Percentiles rank a stretch among this genome's conserved stretches.
Conservation (phyloP, 2,797 vertebrate species). For the Tokudaia tokunoshimensis region DNA sequence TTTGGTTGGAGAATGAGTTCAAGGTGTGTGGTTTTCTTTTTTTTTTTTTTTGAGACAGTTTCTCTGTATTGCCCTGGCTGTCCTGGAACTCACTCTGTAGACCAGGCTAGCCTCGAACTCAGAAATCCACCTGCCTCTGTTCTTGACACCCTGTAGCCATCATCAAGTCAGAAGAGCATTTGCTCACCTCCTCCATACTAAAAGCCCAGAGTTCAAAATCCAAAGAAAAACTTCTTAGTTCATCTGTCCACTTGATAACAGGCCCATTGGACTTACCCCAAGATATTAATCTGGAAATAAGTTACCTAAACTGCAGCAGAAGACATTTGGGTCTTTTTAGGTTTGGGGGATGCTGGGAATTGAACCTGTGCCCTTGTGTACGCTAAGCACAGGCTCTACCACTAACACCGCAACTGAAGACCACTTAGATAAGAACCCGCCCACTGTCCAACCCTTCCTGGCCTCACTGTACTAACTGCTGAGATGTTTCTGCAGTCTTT, state of each 20-base stretch:
- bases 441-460: background rate
- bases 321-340: background rate
- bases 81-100: too few species aligned
- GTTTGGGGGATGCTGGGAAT: background rate
- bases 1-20: background rate
- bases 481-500: background rate
- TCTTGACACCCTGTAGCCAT: background rate
- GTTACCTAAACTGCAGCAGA: background rate
- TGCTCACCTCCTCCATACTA: background rate
- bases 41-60: too few species aligned
- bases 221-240: background rate
- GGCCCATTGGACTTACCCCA: background rate
- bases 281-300: slow-evolving; percentile 47
- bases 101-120: too few species aligned
- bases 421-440: background rate
- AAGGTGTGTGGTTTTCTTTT: background rate
- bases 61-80: too few species aligned
- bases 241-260: background rate
- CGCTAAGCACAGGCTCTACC: background rate
- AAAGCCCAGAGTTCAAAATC: slow-evolving; percentile 28
- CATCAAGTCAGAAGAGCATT: background rate
- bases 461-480: slow-evolving; percentile 24
- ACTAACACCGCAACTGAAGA: background rate
- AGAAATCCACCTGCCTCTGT: too few species aligned
- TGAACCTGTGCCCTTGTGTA: background rate